phyloP scores from a whole-genome alignment of 2,888 invertebrate genomes.

The Mechanitis messenoides region DNA sequence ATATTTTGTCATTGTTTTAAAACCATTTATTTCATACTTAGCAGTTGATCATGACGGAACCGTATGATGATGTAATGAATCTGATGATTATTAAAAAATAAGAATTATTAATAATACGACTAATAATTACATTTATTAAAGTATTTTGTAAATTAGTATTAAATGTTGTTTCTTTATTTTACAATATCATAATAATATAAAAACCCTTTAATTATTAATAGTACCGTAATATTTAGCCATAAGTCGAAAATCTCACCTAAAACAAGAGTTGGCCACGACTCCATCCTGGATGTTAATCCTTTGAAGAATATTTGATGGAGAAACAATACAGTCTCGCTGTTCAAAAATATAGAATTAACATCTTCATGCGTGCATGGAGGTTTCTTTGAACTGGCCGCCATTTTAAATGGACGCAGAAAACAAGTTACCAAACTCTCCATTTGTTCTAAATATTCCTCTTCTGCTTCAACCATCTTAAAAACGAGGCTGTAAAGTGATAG shows the following conservation, averaged over 20 bases:
- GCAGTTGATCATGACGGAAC: too few relatives aligned
- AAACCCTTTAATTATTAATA: too few relatives aligned
- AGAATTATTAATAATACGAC: too few relatives aligned
- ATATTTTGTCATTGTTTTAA: too few relatives aligned
- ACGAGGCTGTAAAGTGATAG: constrained; percentile 79
- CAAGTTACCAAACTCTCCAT: constrained; percentile 88
- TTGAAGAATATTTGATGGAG: constrained; percentile 96
- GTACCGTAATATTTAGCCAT: too few relatives aligned
- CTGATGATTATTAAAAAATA: too few relatives aligned
- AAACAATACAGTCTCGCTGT: constrained; percentile 94
- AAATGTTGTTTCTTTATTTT: too few relatives aligned
- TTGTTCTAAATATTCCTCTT: constrained; percentile 94
- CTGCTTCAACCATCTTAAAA: constrained; percentile 94
- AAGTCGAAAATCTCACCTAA: constrained; percentile 78
- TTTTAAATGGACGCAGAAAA: constrained; percentile 92
- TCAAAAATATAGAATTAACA: constrained; percentile 94
- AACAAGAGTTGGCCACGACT: constrained; percentile 95
- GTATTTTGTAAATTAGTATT: too few relatives aligned
- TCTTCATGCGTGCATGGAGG: constrained; percentile 95
- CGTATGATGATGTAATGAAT: too few relatives aligned
- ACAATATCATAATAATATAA: too few relatives aligned
- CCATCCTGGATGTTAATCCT: constrained; percentile 92
- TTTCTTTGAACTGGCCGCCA: constrained; percentile 95
- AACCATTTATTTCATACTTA: too few relatives aligned
- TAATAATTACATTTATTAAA: too few relatives aligned